Base-by-base conservation (phyloP, 2,113 vertebrate genomes). In the Rhea pennata region DNA sequence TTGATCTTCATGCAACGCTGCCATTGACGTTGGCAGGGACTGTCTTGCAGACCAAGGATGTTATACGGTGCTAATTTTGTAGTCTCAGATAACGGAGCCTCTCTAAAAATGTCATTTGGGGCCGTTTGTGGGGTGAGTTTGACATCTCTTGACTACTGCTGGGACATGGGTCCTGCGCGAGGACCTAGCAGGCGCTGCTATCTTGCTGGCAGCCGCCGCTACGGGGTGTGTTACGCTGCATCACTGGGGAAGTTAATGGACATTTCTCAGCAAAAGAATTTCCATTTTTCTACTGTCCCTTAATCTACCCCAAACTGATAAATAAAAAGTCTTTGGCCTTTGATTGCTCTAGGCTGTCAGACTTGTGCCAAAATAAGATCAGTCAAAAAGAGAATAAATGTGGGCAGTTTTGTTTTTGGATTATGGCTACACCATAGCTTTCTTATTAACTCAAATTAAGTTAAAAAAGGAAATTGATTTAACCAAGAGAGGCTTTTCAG, bases 61-160 rank as follows among this genome's bases (percentile, higher is more conserved):
- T 66, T 94, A 6, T 16, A 29, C 15, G 84, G 88, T 80, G 91
- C 96, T 96, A 95, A 96, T 92, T 96, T 91, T 92, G 78, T 92
- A 89, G 91, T 79, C 84, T 82, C 71, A 83, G 96, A 94, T 95
- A 97, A 95, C 50, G 6, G 67, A 88, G 78, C 91, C 87, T 77
- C 94, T 95, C 94, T 89, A 80, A 85, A 92, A 94, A 95, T 77
- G 95, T 87, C 92, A 74, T 83, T 42, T 64, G 93, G 91, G 88
- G 94, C 94, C 75, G 36, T 88, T 92, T 85, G 92, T 12, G 8
- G 94, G 92, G 95, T 82, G 94, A 85, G 54, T 73, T 76, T 95
- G 95, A 92, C 94, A 79, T 61, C 2, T 15, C 84, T 90, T 90
- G 95, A 84, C 36, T 69, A 0, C 76, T 69, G 76, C 75, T 5